These are phyloP conservation scores for Panulirus ornatus DNA, from an alignment of 1,140 invertebrate genomes.

Conservation along the genomic window DNA sequence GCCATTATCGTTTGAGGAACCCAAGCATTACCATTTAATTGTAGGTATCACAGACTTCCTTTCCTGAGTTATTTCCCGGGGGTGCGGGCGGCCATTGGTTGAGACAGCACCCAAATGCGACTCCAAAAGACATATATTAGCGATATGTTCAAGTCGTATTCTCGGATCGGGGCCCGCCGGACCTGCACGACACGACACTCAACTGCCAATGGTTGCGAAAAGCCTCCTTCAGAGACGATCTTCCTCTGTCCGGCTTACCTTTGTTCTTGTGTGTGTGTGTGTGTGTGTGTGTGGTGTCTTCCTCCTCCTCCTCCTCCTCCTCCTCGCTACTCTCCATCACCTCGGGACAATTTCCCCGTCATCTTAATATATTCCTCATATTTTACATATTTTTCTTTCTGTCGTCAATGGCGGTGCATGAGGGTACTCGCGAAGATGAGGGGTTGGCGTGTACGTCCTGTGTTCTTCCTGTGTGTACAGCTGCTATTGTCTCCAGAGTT, in stretches of 20 bases:
- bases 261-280: no score
- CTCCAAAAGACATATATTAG: background rate
- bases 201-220: no score
- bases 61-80: conserved; percentile 39
- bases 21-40: conserved; percentile 50
- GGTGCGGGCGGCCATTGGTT: conserved; percentile 10
- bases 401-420: background rate
- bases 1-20: conserved; percentile 40
- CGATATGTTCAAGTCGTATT: background rate
- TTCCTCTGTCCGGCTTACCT: no score
- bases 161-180: background rate
- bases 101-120: background rate
- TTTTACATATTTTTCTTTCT: background rate
- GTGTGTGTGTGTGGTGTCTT: no score
- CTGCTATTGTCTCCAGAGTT: background rate
- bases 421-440: background rate
- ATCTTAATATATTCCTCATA: no score
- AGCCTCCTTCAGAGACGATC: no score
- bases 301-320: conserved; percentile 3
- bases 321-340: conserved; percentile 1
- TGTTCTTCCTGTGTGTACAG: background rate
- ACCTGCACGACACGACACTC: background rate
- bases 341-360: background rate
- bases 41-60: conserved; percentile 47
- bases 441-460: background rate